A percentile compares a stretch with the other conserved stretches of the same genome.
phyloP scores from a whole-genome alignment of 1,140 invertebrate species.

The Neodiprion virginianus region DNA sequence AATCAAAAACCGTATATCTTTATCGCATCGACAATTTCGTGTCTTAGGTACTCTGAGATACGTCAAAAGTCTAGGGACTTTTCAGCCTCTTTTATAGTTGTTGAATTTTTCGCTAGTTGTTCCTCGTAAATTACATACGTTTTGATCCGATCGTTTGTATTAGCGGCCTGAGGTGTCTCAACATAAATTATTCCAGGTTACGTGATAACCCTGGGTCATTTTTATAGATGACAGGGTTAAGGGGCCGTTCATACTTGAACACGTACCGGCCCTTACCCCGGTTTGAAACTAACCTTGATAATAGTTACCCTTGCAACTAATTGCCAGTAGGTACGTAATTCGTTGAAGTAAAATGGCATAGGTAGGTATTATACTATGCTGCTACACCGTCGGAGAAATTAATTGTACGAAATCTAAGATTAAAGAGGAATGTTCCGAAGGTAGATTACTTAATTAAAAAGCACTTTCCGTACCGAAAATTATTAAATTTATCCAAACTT shows the following conservation, averaged over 20 bases:
- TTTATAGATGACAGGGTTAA: conserved; percentile 3
- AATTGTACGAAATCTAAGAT: background rate
- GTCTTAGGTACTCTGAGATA: too few relatives aligned
- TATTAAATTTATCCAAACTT: background rate
- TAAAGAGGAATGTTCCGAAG: background rate
- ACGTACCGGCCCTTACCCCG: background rate
- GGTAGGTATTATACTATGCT: background rate
- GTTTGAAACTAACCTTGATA: conserved; percentile 23
- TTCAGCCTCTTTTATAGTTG: too few relatives aligned
- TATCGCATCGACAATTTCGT: too few relatives aligned
- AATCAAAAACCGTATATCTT: too few relatives aligned
- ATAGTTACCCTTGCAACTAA: conserved; percentile 20
- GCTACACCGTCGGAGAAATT: background rate
- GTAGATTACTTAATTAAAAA: background rate
- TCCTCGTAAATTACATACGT: background rate
- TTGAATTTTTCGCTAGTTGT: too few relatives aligned
- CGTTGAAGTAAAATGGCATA: background rate
- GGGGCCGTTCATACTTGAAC: background rate
- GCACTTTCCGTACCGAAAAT: background rate
- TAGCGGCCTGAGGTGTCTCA: conserved; percentile 31
- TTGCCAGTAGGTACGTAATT: conserved; percentile 11
- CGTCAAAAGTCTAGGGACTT: too few relatives aligned
- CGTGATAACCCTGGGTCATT: conserved; percentile 25
- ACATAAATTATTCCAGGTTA: conserved; percentile 42
- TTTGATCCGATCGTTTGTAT: background rate